These are phyloP conservation scores for Mixornis gularis DNA, from an alignment of 2,113 vertebrate genomes.

Conservation along the genomic window DNA sequence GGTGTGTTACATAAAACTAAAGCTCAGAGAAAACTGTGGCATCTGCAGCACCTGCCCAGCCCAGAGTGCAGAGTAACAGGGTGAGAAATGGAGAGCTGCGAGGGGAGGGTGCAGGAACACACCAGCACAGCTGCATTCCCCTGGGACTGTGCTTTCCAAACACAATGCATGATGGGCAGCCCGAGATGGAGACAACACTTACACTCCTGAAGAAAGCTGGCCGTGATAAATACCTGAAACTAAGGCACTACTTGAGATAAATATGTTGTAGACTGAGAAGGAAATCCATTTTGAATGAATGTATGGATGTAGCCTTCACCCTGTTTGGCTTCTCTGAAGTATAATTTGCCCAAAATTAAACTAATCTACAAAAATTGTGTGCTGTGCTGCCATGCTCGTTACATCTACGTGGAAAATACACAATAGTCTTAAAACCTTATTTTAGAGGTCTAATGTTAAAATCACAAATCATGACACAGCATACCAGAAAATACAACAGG, in stretches of 20 bases:
- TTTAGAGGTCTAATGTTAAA: background rate
- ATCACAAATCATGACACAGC: background rate
- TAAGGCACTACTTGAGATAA: background rate
- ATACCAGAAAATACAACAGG: background rate
- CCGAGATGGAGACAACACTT: background rate
- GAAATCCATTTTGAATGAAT: background rate
- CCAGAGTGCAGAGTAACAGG: background rate
- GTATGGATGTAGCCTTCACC: background rate
- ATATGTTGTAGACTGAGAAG: background rate
- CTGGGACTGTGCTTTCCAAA: background rate
- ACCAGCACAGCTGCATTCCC: background rate
- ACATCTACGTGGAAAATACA: background rate
- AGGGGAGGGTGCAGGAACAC: background rate
- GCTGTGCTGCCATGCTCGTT: background rate
- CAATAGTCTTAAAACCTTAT: background rate
- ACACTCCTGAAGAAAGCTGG: background rate
- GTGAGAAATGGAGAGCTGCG: background rate
- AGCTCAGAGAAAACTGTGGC: background rate
- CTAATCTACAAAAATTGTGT: background rate
- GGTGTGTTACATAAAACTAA: background rate
- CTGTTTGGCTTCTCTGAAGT: background rate
- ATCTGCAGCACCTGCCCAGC: background rate
- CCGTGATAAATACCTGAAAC: background rate
- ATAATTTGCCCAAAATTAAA: background rate
- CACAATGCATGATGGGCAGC: background rate